Base-by-base conservation (phyloP, 2,888 invertebrate genomes). In the Amiota mariae region DNA sequence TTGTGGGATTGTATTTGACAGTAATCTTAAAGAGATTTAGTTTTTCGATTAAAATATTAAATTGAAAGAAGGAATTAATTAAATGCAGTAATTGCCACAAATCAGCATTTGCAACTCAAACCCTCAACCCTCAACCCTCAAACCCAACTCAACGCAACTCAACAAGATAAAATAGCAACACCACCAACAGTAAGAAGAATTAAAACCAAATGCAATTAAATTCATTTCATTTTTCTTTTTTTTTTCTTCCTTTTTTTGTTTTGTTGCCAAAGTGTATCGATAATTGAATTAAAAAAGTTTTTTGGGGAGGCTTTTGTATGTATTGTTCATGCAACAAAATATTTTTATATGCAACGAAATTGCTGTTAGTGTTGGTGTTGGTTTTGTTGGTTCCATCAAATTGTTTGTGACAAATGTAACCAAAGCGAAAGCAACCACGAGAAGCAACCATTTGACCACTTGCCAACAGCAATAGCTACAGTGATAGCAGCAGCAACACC, bases 141-240 rank as follows among this genome's bases (percentile, higher is more conserved):
- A 66, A 18, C 4, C 68, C n/a, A n/a, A n/a, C n/a, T 68, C 13
- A 51, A 36, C 63, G n/a, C n/a, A 48, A 47, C 11, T 57, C 57
- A 57, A 59, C 12, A 61, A 71, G 18, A n/a, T n/a, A 20, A 61
- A 20, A 13, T 20, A 1, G 12, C 36, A 61, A 20, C 11, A 61
- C 1, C 10, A 57, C 18, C 1, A 57, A 57, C 15, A 57, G 2
- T 3, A 12, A 24, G 13, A 61, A 20, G 36, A 61, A 13, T 13
- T 49, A 20, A 56, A 48, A 18, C 67, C 36, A 51, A 72, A 68
- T 68, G 67, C 59, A 68, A 72, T 72, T 72, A 68, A 72, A 66
- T 66, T 56, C 2, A 36, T 36, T 36, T 36, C 1, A 24, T 24
- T 24, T 24, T 24, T 24, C 3, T 24, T 24, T 24, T 24, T n/a